A percentile compares a stretch with the other conserved stretches of the same genome.
Evolutionary conservation across 2,113 vertebrate species (phyloP).

Genomic region (Scalopus aquaticus): DNA sequence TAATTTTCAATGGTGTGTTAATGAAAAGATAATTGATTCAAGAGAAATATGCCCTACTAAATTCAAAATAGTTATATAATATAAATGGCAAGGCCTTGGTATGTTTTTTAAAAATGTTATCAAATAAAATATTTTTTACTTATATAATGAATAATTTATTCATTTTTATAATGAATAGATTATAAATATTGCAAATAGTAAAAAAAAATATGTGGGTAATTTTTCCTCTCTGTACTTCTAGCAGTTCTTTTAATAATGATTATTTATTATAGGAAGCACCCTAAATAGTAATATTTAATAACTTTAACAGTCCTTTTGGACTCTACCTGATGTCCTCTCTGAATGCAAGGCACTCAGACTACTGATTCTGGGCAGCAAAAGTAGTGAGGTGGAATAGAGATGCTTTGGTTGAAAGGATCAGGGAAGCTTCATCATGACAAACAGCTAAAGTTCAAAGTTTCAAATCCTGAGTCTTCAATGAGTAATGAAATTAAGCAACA

Average conservation of each 20-base stretch:
- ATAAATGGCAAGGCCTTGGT: neutral
- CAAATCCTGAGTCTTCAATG: neutral
- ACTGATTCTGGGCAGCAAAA: neutral
- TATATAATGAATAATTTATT: constrained; percentile 5
- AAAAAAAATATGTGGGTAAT: neutral
- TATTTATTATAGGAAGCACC: neutral
- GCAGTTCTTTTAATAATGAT: neutral
- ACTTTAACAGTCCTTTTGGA: neutral
- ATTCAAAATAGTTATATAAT: neutral
- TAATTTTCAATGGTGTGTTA: neutral
- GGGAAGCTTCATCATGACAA: neutral
- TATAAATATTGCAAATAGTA: neutral
- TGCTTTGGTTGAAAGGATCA: neutral
- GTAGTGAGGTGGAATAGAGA: neutral
- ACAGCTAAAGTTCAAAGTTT: constrained; percentile 6
- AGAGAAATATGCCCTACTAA: constrained; percentile 17
- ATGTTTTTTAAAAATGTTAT: constrained; percentile 7
- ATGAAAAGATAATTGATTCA: neutral
- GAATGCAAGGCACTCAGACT: neutral
- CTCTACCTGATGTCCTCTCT: neutral
- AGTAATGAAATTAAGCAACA: neutral
- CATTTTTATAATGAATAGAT: neutral
- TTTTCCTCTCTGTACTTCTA: neutral
- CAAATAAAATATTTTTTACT: neutral
- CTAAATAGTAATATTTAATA: neutral